Conservation (phyloP, 2,113 vertebrate species). For the Nicator chloris region DNA sequence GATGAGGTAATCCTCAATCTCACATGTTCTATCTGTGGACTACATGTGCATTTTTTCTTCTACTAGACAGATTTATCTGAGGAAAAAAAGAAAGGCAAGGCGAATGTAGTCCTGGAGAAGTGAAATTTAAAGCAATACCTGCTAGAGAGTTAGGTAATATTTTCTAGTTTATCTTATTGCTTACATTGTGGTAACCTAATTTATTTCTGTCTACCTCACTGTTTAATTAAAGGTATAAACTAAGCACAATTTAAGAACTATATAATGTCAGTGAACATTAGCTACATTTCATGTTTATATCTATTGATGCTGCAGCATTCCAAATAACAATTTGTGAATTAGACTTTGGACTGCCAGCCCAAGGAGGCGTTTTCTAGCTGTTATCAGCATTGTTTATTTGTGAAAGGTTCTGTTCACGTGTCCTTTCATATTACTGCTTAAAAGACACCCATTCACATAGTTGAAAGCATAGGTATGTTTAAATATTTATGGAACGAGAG, state of each 20-base stretch:
- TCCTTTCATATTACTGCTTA: neutral
- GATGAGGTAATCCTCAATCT: neutral
- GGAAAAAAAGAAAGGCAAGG: neutral
- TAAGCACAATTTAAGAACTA: neutral
- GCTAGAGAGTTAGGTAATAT: neutral
- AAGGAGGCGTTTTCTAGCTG: neutral
- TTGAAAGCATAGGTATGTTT: neutral
- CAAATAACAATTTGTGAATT: neutral
- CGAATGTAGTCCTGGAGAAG: neutral
- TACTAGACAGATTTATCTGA: neutral
- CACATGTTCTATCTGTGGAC: neutral
- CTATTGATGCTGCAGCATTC: neutral
- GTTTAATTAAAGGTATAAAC: neutral
- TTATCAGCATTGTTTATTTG: neutral
- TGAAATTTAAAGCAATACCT: neutral
- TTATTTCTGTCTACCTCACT: neutral
- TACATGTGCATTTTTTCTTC: neutral
- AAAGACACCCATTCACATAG: neutral
- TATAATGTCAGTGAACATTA: neutral
- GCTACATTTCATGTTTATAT: neutral
- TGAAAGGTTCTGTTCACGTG: neutral
- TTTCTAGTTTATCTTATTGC: neutral
- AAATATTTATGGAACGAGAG: constrained; percentile 4
- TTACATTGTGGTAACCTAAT: neutral
- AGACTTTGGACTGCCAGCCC: neutral